phyloP scores from a whole-genome alignment of 2,888 invertebrate genomes.

The Nezara viridula region DNA sequence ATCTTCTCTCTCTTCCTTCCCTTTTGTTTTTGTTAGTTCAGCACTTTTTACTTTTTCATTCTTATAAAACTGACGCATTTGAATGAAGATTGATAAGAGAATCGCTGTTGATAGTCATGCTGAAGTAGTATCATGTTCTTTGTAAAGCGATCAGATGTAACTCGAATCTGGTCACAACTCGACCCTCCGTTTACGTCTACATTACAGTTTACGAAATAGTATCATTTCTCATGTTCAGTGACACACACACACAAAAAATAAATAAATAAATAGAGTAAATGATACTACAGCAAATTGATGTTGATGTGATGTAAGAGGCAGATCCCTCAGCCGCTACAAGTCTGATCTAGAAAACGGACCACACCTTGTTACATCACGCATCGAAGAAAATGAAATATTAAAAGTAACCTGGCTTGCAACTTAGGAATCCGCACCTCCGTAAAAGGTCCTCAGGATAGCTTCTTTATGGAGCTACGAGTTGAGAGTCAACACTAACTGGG shows the following conservation, averaged over 20 bases:
- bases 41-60: no score
- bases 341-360: conserved; percentile 1
- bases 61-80: no score
- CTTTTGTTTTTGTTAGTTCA: no score
- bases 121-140: not conserved
- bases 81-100: no score
- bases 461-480: not conserved
- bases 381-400: not conserved
- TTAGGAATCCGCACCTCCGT: not conserved
- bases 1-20: no score
- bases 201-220: not conserved
- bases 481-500: not conserved
- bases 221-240: not conserved
- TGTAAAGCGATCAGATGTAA: not conserved
- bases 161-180: not conserved
- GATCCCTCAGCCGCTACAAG: not conserved
- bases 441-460: not conserved
- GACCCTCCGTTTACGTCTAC: not conserved
- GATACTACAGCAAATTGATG: not conserved
- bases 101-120: not conserved
- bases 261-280: not conserved
- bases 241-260: no score
- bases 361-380: not conserved
- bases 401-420: not conserved
- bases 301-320: not conserved